Evolutionary conservation across 2,113 vertebrate genomes (phyloP), one percentile per base, ranked within the genome.

Genomic region (Otus sunia): DNA sequence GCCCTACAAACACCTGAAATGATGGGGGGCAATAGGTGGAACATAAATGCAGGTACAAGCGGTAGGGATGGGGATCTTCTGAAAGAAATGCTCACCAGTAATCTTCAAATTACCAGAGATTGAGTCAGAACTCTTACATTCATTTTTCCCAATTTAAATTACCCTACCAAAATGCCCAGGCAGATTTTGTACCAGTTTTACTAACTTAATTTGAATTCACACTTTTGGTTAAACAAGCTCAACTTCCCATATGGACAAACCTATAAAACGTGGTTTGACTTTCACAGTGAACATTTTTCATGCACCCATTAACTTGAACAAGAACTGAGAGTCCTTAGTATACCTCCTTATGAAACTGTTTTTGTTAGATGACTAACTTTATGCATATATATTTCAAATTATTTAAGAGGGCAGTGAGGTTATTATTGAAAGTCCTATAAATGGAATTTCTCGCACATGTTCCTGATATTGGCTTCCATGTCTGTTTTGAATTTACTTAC

Each of bases 401-500:
- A 92, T 94, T 97, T 95, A 87, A 96, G 76, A 94, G 79, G 90
- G 87, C 93, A 94, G 49, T 3, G 29, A 97, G 84, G 74, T 95
- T 95, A 95, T 84, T 90, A 94, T 86, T 91, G 79, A 72, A 96
- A 94, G 81, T 49, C 90, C 90, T 75, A 94, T 37, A 95, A 86
- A 94, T 36, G 84, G 76, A 97, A 97, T 95, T 94, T 91, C 81
- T 92, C 39, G 87, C 89, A 94, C 88, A 69, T 94, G 96, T 74
- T 92, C 86, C 73, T 81, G 73, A 95, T 91, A 86, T 6, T 88
- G 80, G 87, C 94, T 89, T 90, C 86, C 50, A 73, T 63, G 80
- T 53, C 83, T 96, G 94, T 88, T 95, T 96, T 86, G 89, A 94
- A 95, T 96, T 96, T 92, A 79, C 95, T 95, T 76, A 74, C 80